Base-by-base conservation (phyloP, 2,113 vertebrate species). In the Centropristis striata region DNA sequence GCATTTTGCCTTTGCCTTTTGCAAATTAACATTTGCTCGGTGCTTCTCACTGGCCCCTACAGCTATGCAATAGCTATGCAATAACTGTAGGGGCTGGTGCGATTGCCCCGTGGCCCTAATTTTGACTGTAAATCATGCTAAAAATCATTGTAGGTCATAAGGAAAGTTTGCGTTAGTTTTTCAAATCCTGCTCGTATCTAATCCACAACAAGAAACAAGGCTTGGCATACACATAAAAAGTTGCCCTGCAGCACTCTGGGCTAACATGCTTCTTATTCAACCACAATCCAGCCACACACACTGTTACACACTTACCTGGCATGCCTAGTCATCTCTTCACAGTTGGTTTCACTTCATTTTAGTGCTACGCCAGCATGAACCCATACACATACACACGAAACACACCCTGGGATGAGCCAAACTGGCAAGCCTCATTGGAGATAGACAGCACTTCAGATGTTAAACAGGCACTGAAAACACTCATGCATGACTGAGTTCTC, bases 281-380 rank as follows among this genome's bases (percentile, higher is more conserved):
- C 50, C n/a, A 53, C 18, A 46, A 41, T 46, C 53, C 68, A 53
- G 53, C 41, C n/a, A 47, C 55, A 71, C 69, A 61, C 46, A 49
- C 55, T 69, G 10, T 47, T 36, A 67, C 75, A 68, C 61, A 57
- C 75, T 57, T 36, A 60, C 63, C 75, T 81, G 75, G 67, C 81
- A 72, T 54, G 28, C 25, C 55, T 44, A 49, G 66, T 72, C 82
- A 53, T 80, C 67, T 63, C 81, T 77, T 89, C 78, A 80, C 78
- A 84, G 84, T 71, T 66, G 70, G 78, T 84, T 81, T 89, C 77
- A 75, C 66, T 81, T 81, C 51, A 71, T 64, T 86, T 79, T 73
- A 65, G 67, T 60, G 74, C 61, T 71, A 47, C 21, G 68, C 51
- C 79, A 76, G 83, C 78, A 75, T 36, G 71, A 78, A 80, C 25